Evolutionary conservation across 2,888 invertebrate species (phyloP).

Genomic region (Pachymerium ferrugineum): DNA sequence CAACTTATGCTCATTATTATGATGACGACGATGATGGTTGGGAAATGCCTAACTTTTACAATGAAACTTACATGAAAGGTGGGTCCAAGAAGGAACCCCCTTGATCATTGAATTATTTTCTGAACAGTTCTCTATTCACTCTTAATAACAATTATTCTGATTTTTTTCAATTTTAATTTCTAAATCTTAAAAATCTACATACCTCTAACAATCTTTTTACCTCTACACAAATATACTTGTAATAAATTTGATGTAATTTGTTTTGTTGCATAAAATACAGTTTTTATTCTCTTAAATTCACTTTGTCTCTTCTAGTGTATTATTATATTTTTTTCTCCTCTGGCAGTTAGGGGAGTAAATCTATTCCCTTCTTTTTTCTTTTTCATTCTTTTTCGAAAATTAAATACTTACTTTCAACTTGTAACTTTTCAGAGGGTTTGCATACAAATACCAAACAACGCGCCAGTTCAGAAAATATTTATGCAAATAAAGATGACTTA

Average conservation of each 20-base stretch:
- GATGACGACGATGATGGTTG: constrained; percentile 94
- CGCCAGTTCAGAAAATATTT: constrained; percentile 88
- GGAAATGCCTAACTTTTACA: constrained; percentile 97
- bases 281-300: too few relatives aligned
- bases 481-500: constrained; percentile 87
- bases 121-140: too few relatives aligned
- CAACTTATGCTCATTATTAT: constrained; percentile 91
- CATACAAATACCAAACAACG: constrained; percentile 74
- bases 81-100: constrained; percentile 32
- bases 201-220: too few relatives aligned
- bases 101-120: constrained; percentile 16
- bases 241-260: too few relatives aligned
- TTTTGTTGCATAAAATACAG: too few relatives aligned
- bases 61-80: constrained; percentile 86
- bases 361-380: background rate
- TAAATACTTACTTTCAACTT: background rate
- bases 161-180: too few relatives aligned
- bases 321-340: too few relatives aligned
- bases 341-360: too few relatives aligned
- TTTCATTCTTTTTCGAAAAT: background rate
- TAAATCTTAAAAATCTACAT: too few relatives aligned
- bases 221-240: too few relatives aligned
- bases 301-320: too few relatives aligned
- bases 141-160: too few relatives aligned
- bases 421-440: constrained; percentile 56